Base-by-base conservation (phyloP, 2,113 vertebrate genomes). In the Peromyscus maniculatus region DNA sequence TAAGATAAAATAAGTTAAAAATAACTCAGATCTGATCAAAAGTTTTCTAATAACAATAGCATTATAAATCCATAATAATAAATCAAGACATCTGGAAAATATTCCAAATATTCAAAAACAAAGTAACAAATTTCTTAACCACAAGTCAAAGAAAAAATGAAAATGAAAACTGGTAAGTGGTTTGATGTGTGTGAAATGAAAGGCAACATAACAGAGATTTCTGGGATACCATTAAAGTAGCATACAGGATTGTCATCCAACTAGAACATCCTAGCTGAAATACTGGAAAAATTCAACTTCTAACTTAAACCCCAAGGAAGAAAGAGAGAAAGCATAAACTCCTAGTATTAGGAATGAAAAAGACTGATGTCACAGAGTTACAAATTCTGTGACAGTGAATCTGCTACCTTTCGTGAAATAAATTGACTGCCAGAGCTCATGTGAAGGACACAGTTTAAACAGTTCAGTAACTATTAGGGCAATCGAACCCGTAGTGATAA, bases 1-100 rank as follows among this genome's bases (percentile, higher is more conserved):
- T 64, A 69, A 33, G 31, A 69, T 69, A 55, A 71, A 75, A 78
- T 78, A 12, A 67, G 66, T 79, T 17, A 79, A 79, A 52, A 46
- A 52, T 17, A 79, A 79, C 77, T 52, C 26, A 79, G 52, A 46
- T 52, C 3, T 39, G 36, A n/a, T 71, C 36, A 71, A 71, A 24
- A 24, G 72, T 82, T 92, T 36, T 80, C 28, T 74, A 62, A 80
- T 3, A 13, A 82, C 55, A 64, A 82, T 21, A 15, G 31, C 67
- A 36, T 92, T 66, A 75, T 77, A 93, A 89, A 89, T 75, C 69
- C 69, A 8, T 89, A 83, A 83, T 12, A 86, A 66, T 79, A 49
- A 49, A 49, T 49, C 46, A 80, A 33, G 36, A 46, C 1, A 82
- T 10, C 2, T 89, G 57, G 46, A 89, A 93, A 95, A 77, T 82